Evolutionary conservation across 2,797 vertebrate species (phyloP).

Genomic region (Hippopotamyrus pictus): DNA sequence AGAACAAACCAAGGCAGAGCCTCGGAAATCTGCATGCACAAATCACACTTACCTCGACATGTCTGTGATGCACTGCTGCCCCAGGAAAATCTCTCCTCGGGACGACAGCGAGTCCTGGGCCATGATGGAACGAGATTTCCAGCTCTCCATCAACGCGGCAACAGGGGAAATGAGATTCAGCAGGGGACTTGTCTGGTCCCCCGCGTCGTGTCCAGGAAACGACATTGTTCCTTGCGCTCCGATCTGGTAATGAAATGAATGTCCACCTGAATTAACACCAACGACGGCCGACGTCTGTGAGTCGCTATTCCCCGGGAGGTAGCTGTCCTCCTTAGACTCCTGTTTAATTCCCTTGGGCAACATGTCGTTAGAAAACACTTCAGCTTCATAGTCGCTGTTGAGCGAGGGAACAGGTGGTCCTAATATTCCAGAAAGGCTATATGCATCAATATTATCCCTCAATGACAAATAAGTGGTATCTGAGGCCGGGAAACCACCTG

Average conservation of each 20-base stretch:
- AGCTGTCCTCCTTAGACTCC: conserved; percentile 85
- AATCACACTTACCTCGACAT: conserved; percentile 67
- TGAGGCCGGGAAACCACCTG: conserved; percentile 81
- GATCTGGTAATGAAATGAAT: conserved; percentile 99
- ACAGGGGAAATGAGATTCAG: conserved; percentile 92
- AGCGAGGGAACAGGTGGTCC: conserved; percentile 89
- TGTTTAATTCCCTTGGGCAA: conserved; percentile 90
- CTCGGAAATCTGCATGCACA: background rate
- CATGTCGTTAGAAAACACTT: conserved; percentile 78
- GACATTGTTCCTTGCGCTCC: conserved; percentile 97
- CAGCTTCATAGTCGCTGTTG: conserved; percentile 81
- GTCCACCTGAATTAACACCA: conserved; percentile 96
- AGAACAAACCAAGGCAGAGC: background rate
- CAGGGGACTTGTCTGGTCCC: conserved; percentile 89
- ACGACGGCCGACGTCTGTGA: conserved; percentile 90
- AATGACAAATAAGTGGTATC: conserved; percentile 94
- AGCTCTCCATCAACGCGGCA: conserved; percentile 86
- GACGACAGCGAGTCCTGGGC: conserved; percentile 66
- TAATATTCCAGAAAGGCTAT: conserved; percentile 95
- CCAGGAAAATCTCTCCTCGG: conserved; percentile 84
- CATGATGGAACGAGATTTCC: conserved; percentile 78
- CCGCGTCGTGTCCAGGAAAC: conserved; percentile 81
- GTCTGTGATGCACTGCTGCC: conserved; percentile 89
- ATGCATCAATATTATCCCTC: conserved; percentile 96
- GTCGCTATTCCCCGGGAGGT: conserved; percentile 84